Base-by-base conservation (phyloP, 2,888 invertebrate genomes). In the Bellardia bayeri region DNA sequence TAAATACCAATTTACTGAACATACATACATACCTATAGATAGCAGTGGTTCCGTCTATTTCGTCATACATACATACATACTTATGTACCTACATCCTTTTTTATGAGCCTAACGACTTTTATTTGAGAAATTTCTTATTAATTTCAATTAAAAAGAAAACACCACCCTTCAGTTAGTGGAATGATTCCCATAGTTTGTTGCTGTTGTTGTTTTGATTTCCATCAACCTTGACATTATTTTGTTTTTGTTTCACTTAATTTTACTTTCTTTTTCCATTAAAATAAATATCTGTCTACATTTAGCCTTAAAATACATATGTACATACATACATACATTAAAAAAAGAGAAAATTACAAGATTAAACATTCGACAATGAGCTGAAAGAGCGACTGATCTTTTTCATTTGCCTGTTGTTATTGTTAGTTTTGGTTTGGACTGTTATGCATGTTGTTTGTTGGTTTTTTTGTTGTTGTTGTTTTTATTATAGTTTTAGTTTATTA, bases 171-270 rank as follows among this genome's bases (percentile, higher is more conserved):
- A 9, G 30, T 58, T 58, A 11, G 58, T 9, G 11, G 13, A 45
- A 45, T 56, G 54, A 13, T 72, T 72, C 40, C 49, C 54, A 72
- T 45, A n/a, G 33, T 56, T 40, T 56, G 9, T 37, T 66, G n/a
- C n/a, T 23, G 37, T 37, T 49, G 42, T 23, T 49, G 69, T 74
- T 64, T 58, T 64, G 14, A 45, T 82, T 76, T 83, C 75, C 76
- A 71, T 78, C 83, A 84, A 84, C 83, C 83, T 84, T 84, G 84
- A 72, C 64, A 84, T 72, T 72, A 66, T 79, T 84, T 84, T 61
- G 5, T 69, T 74, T 42, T 72, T 74, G 58, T 82, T 78, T 83
- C 33, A 45, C 54, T 56, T 64, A 45, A 54, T 78, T 78, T 83
- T 71, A 83, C 78, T 83, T 83, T 83, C 83, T 71, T 83, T 82